Evolutionary conservation across 2,797 vertebrate genomes (phyloP).

Genomic region (Pitangus sulphuratus): DNA sequence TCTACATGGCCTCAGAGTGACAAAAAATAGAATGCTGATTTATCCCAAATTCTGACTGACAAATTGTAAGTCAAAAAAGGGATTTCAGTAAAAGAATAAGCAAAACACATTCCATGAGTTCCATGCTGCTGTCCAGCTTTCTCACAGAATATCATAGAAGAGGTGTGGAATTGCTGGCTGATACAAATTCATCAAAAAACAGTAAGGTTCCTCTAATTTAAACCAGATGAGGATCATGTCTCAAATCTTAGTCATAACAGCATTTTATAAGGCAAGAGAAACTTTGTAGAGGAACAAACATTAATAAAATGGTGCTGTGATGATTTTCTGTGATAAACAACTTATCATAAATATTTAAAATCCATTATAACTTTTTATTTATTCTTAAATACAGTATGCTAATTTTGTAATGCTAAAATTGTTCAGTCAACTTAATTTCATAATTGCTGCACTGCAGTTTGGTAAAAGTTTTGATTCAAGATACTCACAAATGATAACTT

Average conservation of each 20-base stretch:
- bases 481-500: conserved; percentile 27
- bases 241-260: not conserved
- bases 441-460: conserved; percentile 36
- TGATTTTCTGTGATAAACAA: conserved; percentile 48
- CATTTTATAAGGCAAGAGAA: not conserved
- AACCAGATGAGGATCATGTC: not conserved
- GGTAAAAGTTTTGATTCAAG: conserved; percentile 45
- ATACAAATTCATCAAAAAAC: not conserved
- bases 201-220: not conserved
- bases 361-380: conserved; percentile 63
- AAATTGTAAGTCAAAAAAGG: not conserved
- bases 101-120: not conserved
- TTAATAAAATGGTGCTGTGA: not conserved
- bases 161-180: not conserved
- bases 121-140: not conserved
- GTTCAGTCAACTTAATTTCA: conserved; percentile 49
- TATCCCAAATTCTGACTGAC: not conserved
- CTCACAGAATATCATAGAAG: not conserved
- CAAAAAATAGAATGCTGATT: not conserved
- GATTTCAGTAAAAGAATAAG: not conserved
- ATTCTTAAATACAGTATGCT: conserved; percentile 32
- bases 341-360: conserved; percentile 64
- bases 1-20: rapidly evolving
- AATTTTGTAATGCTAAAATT: conserved; percentile 40
- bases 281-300: not conserved